A percentile compares a stretch with the other conserved stretches of the same genome.
Evolutionary conservation across 2,888 invertebrate species (phyloP).

Genomic region (Gastrophysa polygoni): DNA sequence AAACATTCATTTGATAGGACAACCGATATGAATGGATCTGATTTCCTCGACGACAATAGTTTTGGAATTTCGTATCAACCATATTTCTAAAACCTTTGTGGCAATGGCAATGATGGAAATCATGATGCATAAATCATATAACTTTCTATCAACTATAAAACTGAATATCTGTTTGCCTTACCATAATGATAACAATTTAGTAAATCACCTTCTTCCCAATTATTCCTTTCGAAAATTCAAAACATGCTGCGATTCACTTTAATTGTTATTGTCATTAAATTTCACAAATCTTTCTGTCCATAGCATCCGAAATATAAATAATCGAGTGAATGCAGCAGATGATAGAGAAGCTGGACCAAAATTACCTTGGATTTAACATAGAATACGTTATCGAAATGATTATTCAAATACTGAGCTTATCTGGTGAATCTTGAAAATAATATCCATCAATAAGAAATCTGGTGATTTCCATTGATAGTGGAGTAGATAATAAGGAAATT

Average conservation of each 20-base stretch:
- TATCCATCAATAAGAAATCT: not conserved
- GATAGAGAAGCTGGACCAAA: too few species aligned
- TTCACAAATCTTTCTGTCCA: not conserved
- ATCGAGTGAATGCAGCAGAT: not conserved
- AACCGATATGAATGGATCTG: too few species aligned
- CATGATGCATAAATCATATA: too few species aligned
- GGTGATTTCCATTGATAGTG: not conserved
- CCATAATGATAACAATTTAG: not conserved
- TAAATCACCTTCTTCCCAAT: not conserved
- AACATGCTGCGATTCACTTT: not conserved
- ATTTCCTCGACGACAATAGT: too few species aligned
- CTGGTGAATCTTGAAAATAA: not conserved
- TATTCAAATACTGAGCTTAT: not conserved
- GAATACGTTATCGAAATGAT: not conserved
- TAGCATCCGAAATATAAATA: not conserved
- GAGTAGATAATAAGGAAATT: not conserved
- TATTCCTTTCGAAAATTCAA: not conserved
- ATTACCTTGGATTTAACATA: too few species aligned
- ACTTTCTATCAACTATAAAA: too few species aligned
- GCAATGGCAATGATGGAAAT: too few species aligned
- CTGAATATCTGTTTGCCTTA: too few species aligned
- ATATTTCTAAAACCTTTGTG: too few species aligned
- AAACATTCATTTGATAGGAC: too few species aligned
- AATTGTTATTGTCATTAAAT: not conserved
- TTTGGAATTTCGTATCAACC: too few species aligned